phyloP scores from a whole-genome alignment of 2,888 invertebrate genomes.

The Lagria hirta region DNA sequence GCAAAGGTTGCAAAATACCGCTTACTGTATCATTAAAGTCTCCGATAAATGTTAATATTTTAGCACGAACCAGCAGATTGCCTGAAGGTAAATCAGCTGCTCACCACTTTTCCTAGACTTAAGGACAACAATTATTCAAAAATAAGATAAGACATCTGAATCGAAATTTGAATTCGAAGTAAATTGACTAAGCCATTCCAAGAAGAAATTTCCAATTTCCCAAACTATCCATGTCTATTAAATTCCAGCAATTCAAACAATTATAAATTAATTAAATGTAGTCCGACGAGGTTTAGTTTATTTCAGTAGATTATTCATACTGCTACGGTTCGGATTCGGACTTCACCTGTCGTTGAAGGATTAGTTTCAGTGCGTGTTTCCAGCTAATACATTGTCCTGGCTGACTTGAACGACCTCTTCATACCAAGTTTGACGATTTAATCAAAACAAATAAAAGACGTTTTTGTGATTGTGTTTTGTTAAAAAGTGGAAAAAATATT shows the following conservation, averaged over 20 bases:
- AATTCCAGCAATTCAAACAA: no score
- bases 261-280: conserved; percentile 10
- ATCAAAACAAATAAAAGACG: conserved; percentile 10
- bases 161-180: no score
- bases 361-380: conserved; percentile 21
- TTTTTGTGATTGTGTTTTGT: background rate
- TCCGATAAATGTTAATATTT: conserved; percentile 8
- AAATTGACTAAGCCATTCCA: no score
- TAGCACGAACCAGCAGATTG: conserved; percentile 9
- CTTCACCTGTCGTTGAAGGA: conserved; percentile 27
- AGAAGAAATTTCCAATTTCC: no score
- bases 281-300: conserved; percentile 14
- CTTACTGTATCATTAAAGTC: conserved; percentile 19
- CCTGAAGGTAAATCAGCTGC: conserved; percentile 6
- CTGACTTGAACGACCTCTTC: conserved; percentile 12
- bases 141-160: no score
- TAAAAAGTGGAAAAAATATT: no score
- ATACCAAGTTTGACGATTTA: conserved; percentile 6
- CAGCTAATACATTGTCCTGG: conserved; percentile 17
- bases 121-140: no score
- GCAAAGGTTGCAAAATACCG: no score
- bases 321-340: conserved; percentile 18
- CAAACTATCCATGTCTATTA: no score
- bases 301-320: conserved; percentile 23
- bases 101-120: no score